Evolutionary conservation across 2,113 vertebrate genomes (phyloP).

Genomic region (Grammomys dolichurus): DNA sequence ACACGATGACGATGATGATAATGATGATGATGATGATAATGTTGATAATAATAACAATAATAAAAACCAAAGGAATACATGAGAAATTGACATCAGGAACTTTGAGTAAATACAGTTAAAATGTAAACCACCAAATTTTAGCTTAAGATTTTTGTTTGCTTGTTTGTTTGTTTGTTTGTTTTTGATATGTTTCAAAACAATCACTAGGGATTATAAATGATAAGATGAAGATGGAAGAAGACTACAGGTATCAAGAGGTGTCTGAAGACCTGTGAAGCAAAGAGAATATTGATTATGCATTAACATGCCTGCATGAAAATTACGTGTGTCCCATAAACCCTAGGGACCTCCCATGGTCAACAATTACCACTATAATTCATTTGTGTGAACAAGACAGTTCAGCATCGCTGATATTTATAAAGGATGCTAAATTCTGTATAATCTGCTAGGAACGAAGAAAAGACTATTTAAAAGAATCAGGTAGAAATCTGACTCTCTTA

Average conservation of each 20-base stretch:
- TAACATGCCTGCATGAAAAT: not conserved
- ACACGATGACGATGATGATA: no score
- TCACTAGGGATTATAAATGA: not conserved
- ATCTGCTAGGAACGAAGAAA: not conserved
- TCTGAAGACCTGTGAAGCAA: not conserved
- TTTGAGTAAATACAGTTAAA: not conserved
- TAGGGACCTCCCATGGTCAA: not conserved
- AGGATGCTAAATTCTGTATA: not conserved
- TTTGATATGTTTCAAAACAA: not conserved
- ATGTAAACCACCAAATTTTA: not conserved
- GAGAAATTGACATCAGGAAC: not conserved
- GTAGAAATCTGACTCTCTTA: not conserved
- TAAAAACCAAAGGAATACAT: not conserved
- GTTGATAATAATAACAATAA: no score
- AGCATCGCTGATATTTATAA: not conserved
- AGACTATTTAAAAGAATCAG: not conserved
- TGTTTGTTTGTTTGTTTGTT: not conserved
- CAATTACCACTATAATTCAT: not conserved
- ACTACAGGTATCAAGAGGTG: not conserved
- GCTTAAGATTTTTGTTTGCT: not conserved
- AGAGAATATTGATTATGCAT: not conserved
- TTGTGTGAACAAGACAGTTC: not conserved
- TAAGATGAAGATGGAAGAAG: not conserved
- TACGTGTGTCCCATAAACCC: not conserved
- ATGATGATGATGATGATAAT: no score